phyloP scores from a whole-genome alignment of 2,797 vertebrate species.

The Prunella strophiata region DNA sequence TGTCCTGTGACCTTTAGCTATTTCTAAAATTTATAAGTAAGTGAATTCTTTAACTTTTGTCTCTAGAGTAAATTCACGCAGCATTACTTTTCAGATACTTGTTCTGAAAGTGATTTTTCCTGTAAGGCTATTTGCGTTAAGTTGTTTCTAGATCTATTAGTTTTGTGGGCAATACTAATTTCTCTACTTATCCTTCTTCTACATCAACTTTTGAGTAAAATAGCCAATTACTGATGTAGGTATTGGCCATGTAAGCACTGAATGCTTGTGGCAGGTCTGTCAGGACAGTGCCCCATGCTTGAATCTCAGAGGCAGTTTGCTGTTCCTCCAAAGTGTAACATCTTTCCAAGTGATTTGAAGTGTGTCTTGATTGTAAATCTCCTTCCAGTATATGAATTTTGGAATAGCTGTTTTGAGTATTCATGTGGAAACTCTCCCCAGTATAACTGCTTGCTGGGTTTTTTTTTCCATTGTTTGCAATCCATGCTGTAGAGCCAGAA shows the following conservation, averaged over 20 bases:
- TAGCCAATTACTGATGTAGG: background rate
- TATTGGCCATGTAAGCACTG: background rate
- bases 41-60: background rate
- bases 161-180: background rate
- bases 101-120: background rate
- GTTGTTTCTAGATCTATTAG: background rate
- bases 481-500: constrained; percentile 17
- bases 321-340: background rate
- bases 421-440: constrained; percentile 26
- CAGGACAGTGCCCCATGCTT: background rate
- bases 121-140: background rate
- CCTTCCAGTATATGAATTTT: background rate
- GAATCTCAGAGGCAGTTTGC: background rate
- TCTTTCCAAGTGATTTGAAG: constrained; percentile 1
- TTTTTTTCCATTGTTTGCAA: constrained; percentile 44
- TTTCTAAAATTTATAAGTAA: background rate
- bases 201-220: background rate
- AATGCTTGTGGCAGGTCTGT: background rate
- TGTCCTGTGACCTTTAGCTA: background rate
- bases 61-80: background rate
- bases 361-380: background rate
- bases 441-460: background rate
- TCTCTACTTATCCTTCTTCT: background rate
- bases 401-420: constrained; percentile 20
- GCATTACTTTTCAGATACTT: background rate